These are phyloP conservation scores for Biston betularia DNA, from an alignment of 2,888 invertebrate species.

Conservation along the genomic window DNA sequence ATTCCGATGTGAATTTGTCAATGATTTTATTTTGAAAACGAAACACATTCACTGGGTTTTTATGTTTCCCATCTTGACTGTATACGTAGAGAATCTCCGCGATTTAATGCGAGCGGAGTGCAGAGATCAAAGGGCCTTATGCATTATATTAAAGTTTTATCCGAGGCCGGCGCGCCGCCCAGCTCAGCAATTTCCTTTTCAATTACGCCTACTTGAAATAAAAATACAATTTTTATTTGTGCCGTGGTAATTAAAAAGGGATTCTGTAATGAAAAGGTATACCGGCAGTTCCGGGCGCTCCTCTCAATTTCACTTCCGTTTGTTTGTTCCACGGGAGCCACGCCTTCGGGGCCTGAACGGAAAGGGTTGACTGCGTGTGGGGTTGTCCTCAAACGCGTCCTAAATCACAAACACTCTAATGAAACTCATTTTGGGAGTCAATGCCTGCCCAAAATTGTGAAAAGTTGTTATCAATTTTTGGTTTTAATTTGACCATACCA, in stretches of 20 bases:
- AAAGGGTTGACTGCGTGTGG: constrained; percentile 72
- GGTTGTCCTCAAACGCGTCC: constrained; percentile 66
- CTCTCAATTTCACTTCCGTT: constrained; percentile 85
- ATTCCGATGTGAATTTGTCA: constrained; percentile 23
- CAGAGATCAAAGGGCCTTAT: constrained; percentile 84
- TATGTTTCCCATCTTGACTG: constrained; percentile 54
- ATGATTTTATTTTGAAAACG: constrained; percentile 48
- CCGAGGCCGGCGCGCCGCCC: constrained; percentile 71
- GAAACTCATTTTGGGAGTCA: constrained; percentile 40
- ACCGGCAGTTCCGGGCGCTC: constrained; percentile 82
- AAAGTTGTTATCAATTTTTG: background rate
- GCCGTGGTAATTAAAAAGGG: constrained; percentile 85
- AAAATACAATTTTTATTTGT: constrained; percentile 85
- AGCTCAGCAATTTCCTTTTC: constrained; percentile 83
- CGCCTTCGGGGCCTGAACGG: constrained; percentile 72
- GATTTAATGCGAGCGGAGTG: constrained; percentile 78
- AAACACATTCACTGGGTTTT: constrained; percentile 35
- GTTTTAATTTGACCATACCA: too few species aligned
- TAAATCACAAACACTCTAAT: constrained; percentile 60
- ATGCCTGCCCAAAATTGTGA: constrained; percentile 13
- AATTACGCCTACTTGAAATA: constrained; percentile 85
- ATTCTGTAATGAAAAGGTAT: constrained; percentile 86
- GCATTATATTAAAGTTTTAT: constrained; percentile 86
- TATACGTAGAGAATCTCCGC: constrained; percentile 65
- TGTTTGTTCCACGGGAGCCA: constrained; percentile 78